These are phyloP conservation scores for Drosophila chauvacae DNA, from an alignment of 1,140 invertebrate genomes.

Conservation along the genomic window DNA sequence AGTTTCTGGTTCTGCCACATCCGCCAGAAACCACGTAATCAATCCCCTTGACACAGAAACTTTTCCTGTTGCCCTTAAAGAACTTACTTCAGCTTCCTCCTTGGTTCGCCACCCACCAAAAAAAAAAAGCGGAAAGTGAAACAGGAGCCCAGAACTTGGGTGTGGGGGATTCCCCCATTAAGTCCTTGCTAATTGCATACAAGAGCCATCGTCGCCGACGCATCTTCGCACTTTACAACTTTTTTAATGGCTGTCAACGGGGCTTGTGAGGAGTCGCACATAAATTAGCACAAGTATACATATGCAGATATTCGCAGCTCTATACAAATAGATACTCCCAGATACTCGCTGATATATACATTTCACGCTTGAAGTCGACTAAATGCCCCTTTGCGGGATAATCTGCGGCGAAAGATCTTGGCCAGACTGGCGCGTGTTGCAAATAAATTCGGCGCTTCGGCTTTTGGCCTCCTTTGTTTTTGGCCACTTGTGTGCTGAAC, in stretches of 20 bases:
- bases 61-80: background rate
- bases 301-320: background rate
- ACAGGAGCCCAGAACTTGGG: background rate
- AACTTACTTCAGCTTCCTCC: background rate
- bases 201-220: background rate
- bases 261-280: constrained; percentile 1
- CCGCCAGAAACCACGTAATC: constrained; percentile 1
- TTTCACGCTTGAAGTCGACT: constrained; percentile 10
- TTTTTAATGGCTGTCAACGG: constrained; percentile 36
- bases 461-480: constrained; percentile 19
- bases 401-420: constrained; percentile 42
- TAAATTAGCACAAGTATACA: background rate
- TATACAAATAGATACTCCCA: background rate
- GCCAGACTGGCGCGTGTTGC: constrained; percentile 73
- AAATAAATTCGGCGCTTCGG: constrained; percentile 64
- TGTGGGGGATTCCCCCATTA: background rate
- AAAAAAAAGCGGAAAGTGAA: too few relatives aligned
- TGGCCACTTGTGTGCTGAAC: constrained; percentile 68
- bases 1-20: background rate
- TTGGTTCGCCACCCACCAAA: too few relatives aligned
- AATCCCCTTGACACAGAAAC: background rate
- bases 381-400: constrained; percentile 47
- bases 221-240: constrained; percentile 29
- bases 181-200: constrained; percentile 35
- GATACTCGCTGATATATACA: background rate